These are phyloP conservation scores for Nomia melanderi DNA, from an alignment of 1,140 invertebrate genomes.

Conservation along the genomic window DNA sequence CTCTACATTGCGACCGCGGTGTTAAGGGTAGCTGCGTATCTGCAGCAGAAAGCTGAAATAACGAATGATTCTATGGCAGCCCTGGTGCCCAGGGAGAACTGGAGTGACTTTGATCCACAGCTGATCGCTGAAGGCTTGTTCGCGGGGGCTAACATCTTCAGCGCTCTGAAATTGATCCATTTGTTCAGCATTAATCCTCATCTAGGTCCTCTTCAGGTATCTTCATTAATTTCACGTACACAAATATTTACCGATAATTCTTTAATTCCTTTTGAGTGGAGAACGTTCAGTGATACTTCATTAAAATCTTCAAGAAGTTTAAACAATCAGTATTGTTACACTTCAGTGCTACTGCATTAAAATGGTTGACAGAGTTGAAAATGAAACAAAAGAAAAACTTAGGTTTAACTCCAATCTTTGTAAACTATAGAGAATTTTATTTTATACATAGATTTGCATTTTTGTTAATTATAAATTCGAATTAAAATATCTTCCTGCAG, in stretches of 20 bases:
- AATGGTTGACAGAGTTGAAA: no score
- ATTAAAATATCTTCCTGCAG: conserved; percentile 81
- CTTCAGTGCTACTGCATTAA: no score
- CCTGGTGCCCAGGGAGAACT: conserved; percentile 90
- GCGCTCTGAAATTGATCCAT: conserved; percentile 93
- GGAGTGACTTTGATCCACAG: conserved; percentile 96
- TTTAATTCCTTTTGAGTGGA: no score
- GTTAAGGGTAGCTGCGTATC: conserved; percentile 88
- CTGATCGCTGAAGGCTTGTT: conserved; percentile 96
- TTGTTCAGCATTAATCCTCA: conserved; percentile 96
- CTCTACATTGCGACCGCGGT: conserved; percentile 91
- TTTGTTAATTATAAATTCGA: no score
- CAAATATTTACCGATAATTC: no score
- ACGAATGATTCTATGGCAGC: conserved; percentile 84
- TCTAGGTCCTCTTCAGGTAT: conserved; percentile 87
- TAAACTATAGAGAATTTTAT: no score
- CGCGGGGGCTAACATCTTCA: conserved; percentile 94
- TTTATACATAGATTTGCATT: no score
- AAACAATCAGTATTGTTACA: no score
- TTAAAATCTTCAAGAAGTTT: no score
- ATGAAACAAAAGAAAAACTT: no score
- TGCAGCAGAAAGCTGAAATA: conserved; percentile 88
- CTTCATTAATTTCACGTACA: not conserved
- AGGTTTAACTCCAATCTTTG: no score
- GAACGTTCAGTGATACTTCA: no score